A percentile compares a stretch with the other conserved stretches of the same genome.
Evolutionary conservation across 2,113 vertebrate genomes (phyloP).

Genomic region (Channa maculata): DNA sequence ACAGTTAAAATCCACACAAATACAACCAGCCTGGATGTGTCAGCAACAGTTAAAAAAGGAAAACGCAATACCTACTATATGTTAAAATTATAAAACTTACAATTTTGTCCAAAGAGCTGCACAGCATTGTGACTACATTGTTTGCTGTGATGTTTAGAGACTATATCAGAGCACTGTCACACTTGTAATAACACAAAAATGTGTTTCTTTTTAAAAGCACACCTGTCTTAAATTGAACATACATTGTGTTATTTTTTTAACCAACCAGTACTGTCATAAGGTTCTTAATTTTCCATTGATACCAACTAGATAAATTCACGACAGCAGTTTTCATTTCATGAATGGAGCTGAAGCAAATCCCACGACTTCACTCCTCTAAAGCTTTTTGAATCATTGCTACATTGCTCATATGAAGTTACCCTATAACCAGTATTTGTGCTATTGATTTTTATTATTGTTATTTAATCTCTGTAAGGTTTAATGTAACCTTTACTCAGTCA

Average conservation of each 20-base stretch:
- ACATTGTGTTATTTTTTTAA: constrained; percentile 2
- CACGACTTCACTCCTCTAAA: constrained; percentile 22
- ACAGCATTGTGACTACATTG: not conserved
- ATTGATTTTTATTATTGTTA: constrained; percentile 63
- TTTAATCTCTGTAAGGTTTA: constrained; percentile 63
- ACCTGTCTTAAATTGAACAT: not conserved
- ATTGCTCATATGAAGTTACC: constrained; percentile 42
- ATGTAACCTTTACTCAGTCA: constrained; percentile 71
- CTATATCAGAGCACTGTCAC: not conserved
- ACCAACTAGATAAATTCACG: constrained; percentile 27
- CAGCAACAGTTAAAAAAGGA: constrained; percentile 1
- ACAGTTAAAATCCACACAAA: constrained; percentile 21
- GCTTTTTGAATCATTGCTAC: constrained; percentile 60
- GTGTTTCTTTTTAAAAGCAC: not conserved
- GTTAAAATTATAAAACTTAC: not conserved
- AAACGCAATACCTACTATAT: not conserved
- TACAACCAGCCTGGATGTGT: constrained; percentile 6
- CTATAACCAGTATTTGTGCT: constrained; percentile 49
- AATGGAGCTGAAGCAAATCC: constrained; percentile 41
- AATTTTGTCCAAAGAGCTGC: not conserved
- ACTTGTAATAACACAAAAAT: not conserved
- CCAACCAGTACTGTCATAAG: not conserved
- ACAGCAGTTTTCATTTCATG: constrained; percentile 36
- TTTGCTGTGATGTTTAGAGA: constrained; percentile 38
- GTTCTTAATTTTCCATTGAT: constrained; percentile 16